A percentile compares a stretch with the other conserved stretches of the same genome.
phyloP scores from a whole-genome alignment of 1,140 invertebrate genomes.

The Pseudomyrmex sp. region DNA sequence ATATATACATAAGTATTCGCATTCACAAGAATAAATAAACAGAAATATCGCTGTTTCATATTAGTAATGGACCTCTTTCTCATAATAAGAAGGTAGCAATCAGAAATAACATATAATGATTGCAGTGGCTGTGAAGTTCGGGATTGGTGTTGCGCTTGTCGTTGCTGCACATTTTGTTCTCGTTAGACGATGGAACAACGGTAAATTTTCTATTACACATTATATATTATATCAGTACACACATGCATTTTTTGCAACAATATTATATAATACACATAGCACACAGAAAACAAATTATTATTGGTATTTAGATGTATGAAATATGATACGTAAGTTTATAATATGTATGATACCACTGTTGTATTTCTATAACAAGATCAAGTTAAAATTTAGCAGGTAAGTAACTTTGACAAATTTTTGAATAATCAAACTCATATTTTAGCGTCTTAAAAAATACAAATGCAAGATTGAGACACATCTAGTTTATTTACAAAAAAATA shows the following conservation, averaged over 20 bases:
- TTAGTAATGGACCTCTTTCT: slow-evolving; percentile 26
- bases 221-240: slow-evolving; percentile 22
- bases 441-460: background rate
- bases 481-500: slow-evolving; percentile 10
- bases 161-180: slow-evolving; percentile 91
- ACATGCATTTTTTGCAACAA: slow-evolving; percentile 8
- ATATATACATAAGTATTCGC: no score
- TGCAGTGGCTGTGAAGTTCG: slow-evolving; percentile 93
- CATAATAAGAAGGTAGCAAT: slow-evolving; percentile 47
- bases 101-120: slow-evolving; percentile 81
- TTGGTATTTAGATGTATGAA: background rate
- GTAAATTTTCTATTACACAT: slow-evolving; percentile 74
- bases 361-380: slow-evolving; percentile 20
- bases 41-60: slow-evolving; percentile 5
- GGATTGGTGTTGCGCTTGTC: slow-evolving; percentile 90
- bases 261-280: background rate
- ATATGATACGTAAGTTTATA: background rate
- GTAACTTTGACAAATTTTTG: slow-evolving; percentile 15
- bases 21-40: slow-evolving; percentile 1
- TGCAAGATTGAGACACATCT: background rate
- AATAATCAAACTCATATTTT: background rate
- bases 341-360: slow-evolving; percentile 8
- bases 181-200: slow-evolving; percentile 85
- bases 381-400: slow-evolving; percentile 28
- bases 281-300: slow-evolving; percentile 15